phyloP scores from a whole-genome alignment of 2,888 invertebrate genomes.

The Steinernema carpocapsae region DNA sequence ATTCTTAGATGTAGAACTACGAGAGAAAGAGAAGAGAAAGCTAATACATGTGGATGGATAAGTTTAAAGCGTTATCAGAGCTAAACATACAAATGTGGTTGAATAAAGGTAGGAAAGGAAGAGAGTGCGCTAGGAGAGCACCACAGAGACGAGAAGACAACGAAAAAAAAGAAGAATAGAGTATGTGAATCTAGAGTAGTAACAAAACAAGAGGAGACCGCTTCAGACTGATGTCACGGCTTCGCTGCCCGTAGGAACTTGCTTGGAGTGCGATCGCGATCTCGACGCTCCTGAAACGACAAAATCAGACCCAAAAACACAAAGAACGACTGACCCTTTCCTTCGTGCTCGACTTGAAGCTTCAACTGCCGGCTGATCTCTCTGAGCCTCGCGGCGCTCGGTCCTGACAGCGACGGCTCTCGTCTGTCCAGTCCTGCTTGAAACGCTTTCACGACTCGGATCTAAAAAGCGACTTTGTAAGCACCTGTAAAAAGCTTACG shows the following conservation, averaged over 20 bases:
- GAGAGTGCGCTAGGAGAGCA: no score
- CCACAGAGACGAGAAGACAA: no score
- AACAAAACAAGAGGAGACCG: not conserved
- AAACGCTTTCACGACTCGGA: slow-evolving; percentile 99
- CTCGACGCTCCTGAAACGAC: slow-evolving; percentile 24
- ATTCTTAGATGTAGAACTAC: no score
- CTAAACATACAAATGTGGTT: no score
- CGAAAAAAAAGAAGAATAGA: no score
- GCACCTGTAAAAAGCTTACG: not conserved
- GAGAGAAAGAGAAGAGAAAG: no score
- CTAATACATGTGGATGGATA: no score
- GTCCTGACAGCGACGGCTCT: slow-evolving; percentile 71
- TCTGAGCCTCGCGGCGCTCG: slow-evolving; percentile 62
- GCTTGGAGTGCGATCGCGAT: slow-evolving; percentile 29
- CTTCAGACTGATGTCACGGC: slow-evolving; percentile 25
- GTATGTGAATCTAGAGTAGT: no score
- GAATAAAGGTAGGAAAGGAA: no score
- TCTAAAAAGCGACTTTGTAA: slow-evolving; percentile 76
- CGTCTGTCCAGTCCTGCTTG: slow-evolving; percentile 97
- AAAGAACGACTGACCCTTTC: slow-evolving; percentile 39
- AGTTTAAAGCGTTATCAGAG: no score
- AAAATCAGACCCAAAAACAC: not conserved
- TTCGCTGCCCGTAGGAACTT: slow-evolving; percentile 10
- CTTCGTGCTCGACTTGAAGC: slow-evolving; percentile 64
- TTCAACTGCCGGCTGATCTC: slow-evolving; percentile 73